Evolutionary conservation across 53 echinoderm and acorn worm genomes (phyloP).

Genomic region (Apostichopus leukothele): DNA sequence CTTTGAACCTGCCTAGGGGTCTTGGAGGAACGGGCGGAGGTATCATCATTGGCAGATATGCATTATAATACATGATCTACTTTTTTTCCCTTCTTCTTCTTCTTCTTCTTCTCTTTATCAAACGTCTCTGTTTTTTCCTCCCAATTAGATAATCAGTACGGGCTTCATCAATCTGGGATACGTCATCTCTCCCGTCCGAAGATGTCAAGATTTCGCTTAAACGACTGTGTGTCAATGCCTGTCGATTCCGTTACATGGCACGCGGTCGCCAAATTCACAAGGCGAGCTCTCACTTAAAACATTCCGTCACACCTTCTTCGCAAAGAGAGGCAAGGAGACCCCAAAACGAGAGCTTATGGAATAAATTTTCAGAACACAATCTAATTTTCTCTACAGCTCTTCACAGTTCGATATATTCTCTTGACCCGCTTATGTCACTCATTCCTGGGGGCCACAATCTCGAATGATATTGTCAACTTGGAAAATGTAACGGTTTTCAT

Average conservation of each 20-base stretch:
- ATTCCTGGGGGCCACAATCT: constrained; percentile 49
- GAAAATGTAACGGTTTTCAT: constrained; percentile 53
- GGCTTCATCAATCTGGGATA: not conserved
- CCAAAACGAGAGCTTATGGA: constrained; percentile 54
- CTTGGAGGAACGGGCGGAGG: not conserved
- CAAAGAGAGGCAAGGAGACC: constrained; percentile 42
- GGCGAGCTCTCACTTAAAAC: constrained; percentile 25
- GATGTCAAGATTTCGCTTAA: constrained; percentile 17
- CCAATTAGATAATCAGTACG: constrained; percentile 13
- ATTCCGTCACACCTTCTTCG: constrained; percentile 47
- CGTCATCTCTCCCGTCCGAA: constrained; percentile 21
- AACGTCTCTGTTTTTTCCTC: not conserved
- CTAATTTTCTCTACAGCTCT: constrained; percentile 49
- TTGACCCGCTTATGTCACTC: constrained; percentile 56
- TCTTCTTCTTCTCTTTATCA: constrained; percentile 17
- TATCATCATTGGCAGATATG: not conserved
- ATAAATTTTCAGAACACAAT: constrained; percentile 55
- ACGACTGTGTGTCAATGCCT: constrained; percentile 2
- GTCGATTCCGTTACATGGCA: constrained; percentile 51
- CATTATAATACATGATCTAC: constrained; percentile 10
- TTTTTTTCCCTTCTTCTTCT: not conserved
- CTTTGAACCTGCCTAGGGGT: constrained; percentile 6
- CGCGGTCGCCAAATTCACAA: constrained; percentile 22
- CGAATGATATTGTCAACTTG: constrained; percentile 49
- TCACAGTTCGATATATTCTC: constrained; percentile 47